phyloP scores from a whole-genome alignment of 2,797 vertebrate species.

The Trichosurus vulpecula region DNA sequence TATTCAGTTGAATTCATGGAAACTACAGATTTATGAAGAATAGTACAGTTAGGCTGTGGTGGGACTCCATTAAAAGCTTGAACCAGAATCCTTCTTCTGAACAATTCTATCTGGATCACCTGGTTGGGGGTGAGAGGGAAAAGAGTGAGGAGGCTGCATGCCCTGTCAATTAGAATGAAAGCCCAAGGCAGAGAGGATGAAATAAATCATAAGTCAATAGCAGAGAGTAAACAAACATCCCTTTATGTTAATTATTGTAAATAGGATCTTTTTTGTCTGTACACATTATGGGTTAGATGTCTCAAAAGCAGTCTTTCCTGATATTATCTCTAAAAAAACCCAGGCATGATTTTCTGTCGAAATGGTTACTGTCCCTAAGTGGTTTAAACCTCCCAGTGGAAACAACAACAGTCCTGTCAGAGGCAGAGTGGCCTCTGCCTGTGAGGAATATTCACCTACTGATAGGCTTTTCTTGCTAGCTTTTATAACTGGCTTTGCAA shows the following conservation, averaged over 20 bases:
- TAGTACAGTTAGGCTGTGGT: neutral
- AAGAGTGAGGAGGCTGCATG: neutral
- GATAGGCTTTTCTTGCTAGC: conserved; percentile 77
- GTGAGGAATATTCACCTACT: conserved; percentile 77
- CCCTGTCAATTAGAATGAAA: neutral
- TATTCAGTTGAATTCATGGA: neutral
- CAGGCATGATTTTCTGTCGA: conserved; percentile 84
- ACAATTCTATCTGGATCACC: neutral
- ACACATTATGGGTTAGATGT: conserved; percentile 79
- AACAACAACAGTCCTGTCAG: conserved; percentile 82
- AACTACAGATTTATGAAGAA: neutral
- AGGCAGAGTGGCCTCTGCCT: conserved; percentile 81
- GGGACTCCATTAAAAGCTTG: neutral
- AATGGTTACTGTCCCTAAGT: conserved; percentile 82
- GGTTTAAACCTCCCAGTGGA: conserved; percentile 84
- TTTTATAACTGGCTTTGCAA: conserved; percentile 79
- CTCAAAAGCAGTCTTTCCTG: conserved; percentile 82
- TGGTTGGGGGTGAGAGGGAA: neutral
- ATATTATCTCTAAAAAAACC: conserved; percentile 69
- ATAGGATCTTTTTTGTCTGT: conserved; percentile 25
- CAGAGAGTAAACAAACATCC: conserved; percentile 11
- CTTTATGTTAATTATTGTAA: conserved; percentile 62
- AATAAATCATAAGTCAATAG: neutral
- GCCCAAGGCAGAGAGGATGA: neutral
- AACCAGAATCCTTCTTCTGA: neutral